Conservation (phyloP, 2,888 invertebrate species). For the Tridacna gigas region DNA sequence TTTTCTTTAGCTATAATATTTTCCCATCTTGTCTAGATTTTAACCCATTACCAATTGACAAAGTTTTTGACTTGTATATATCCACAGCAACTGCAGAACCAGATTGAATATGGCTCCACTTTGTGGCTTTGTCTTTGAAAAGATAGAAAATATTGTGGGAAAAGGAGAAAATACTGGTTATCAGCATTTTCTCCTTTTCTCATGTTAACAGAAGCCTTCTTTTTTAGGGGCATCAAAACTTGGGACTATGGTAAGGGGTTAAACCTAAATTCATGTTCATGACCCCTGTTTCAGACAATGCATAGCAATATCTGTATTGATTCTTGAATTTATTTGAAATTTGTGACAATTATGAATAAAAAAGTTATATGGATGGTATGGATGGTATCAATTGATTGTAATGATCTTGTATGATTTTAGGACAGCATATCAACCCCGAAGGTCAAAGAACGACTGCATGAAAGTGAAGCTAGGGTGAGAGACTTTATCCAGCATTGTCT, state of each 20-base stretch:
- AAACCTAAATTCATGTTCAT: background rate
- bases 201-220: background rate
- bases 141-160: no score
- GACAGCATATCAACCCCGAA: conserved; percentile 85
- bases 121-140: no score
- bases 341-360: background rate
- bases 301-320: background rate
- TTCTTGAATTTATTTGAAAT: background rate
- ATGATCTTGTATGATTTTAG: conserved; percentile 69
- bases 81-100: no score
- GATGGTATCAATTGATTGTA: background rate
- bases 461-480: conserved; percentile 92
- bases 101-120: no score
- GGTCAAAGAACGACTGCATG: conserved; percentile 93
- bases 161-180: no score
- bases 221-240: background rate
- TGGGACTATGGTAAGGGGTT: background rate
- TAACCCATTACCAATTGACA: no score
- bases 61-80: no score
- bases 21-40: no score
- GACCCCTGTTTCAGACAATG: background rate
- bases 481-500: no score
- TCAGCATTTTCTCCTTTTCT: no score
- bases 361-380: background rate
- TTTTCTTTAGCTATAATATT: no score